Evolutionary conservation across 2,113 vertebrate species (phyloP), one percentile per base, ranked within the genome.

Genomic region (Callipepla californica): DNA sequence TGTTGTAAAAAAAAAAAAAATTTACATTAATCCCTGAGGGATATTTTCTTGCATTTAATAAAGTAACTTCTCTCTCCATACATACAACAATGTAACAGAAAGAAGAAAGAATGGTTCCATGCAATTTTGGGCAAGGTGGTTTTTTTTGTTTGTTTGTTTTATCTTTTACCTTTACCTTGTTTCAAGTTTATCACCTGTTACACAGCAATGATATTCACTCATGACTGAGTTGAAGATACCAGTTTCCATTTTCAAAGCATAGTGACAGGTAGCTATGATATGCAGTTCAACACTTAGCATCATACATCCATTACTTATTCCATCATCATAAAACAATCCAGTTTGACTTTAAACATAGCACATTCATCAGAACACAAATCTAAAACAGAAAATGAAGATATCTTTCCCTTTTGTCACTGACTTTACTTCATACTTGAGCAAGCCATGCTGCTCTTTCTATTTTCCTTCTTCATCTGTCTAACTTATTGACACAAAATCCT

Each of bases 41-140:
- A 80, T 57, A 20, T 59, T 90, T 93, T 83, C 68, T 92, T 75
- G 19, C 36, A 80, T 40, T 57, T 88, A 80, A 83, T 76, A 55
- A 70, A 84, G 14, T 62, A 63, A 59, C 77, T 22, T 80, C 25
- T 17, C 45, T 30, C n/a, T 11, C 45, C 7, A 40, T 25, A 53
- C 30, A 50, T 13, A 50, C 48, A 23, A 9, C 14, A 44, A 9
- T 57, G 22, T 30, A 90, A 80, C 11, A 75, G 40, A 19, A 90
- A 36, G 25, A 19, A 93, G 28, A 6, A 76, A 62, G 92, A 68
- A 13, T 34, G 11, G 32, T 94, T 79, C 44, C 68, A 1, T 69
- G 36, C 5, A 77, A 7, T 67, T 28, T 40, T 81, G 50, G 42
- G 12, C 7, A 19, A 28, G 22, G 22, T 23, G 17, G 21, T 20